These are phyloP conservation scores for Hemicrepidius hirtus DNA, from an alignment of 2,888 invertebrate genomes.

Conservation along the genomic window DNA sequence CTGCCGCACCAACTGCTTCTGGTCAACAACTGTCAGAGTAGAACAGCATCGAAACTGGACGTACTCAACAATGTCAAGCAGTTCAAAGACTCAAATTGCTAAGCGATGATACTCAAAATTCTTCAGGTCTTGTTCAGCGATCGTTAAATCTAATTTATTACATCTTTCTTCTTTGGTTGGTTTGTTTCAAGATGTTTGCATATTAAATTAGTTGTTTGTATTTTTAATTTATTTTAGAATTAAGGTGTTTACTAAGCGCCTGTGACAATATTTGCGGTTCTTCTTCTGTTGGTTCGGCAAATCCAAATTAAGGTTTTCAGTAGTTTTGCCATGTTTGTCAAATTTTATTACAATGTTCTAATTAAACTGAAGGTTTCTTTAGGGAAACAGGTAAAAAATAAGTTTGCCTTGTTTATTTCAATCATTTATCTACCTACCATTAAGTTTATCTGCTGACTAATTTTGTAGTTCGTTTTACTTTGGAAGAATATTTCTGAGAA, in stretches of 20 bases:
- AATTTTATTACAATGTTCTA: too few relatives aligned
- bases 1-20: constrained; percentile 57
- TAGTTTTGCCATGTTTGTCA: too few relatives aligned
- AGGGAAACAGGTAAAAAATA: too few relatives aligned
- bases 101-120: constrained; percentile 36
- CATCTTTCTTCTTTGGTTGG: constrained; percentile 9
- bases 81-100: constrained; percentile 52
- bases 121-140: constrained; percentile 18
- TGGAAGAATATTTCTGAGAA: neutral
- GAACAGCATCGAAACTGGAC: constrained; percentile 55
- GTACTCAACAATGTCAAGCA: constrained; percentile 52
- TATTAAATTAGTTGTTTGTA: constrained; percentile 33
- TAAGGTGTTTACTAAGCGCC: neutral
- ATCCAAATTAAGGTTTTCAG: too few relatives aligned
- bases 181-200: constrained; percentile 20
- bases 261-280: neutral
- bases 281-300: neutral
- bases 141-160: constrained; percentile 23
- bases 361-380: too few relatives aligned
- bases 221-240: neutral
- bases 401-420: too few relatives aligned
- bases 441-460: too few relatives aligned
- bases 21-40: constrained; percentile 58
- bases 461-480: too few relatives aligned
- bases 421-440: too few relatives aligned